Evolutionary conservation across 2,113 vertebrate genomes (phyloP), one percentile per base, ranked within the genome.

Genomic region (Macquaria ambigua): DNA sequence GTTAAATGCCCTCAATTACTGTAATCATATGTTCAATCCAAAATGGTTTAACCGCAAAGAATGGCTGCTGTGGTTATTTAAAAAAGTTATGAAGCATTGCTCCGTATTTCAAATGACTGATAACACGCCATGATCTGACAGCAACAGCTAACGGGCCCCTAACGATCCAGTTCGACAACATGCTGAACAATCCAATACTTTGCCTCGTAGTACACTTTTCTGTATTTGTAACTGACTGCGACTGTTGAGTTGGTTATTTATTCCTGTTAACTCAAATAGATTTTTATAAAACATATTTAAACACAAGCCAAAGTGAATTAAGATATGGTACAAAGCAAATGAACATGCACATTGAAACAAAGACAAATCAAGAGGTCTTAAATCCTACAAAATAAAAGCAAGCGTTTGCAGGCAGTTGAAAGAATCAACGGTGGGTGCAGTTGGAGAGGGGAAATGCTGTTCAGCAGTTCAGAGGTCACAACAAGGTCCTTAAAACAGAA

Each of bases 391-490:
- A 76, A 55, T 0, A 37, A 80, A 68, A 73, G 20, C 39, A 20
- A 46, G 7, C 4, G 53, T 55, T 37, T 72, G 59, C 78, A 80
- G 74, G 63, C 68, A 68, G 50, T 15, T 64, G 34, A 72, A 74
- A 62, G 28, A 63, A 31, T 67, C 64, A 48, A 73, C 69, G 58
- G 48, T 14, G 23, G 41, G 20, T 37, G 48, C 21, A 50, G 59
- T 28, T 3, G 6, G 3, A 53, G 50, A 72, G 64, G 18, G 23
- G 39, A 16, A 20, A 31, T 74, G 59, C 25, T 21, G 18, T 37
- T 72, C 41, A 81, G 25, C 31, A 74, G 79, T 43, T 91, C 84
- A 88, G 66, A 81, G 85, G 87, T 93, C 87, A 83, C 43, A 39
- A 25, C 8, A 16, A 81, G 87, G 85, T 89, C 83, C 58, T 55